Evolutionary conservation across 2,888 invertebrate genomes (phyloP).

Genomic region (Epinotia nisella): DNA sequence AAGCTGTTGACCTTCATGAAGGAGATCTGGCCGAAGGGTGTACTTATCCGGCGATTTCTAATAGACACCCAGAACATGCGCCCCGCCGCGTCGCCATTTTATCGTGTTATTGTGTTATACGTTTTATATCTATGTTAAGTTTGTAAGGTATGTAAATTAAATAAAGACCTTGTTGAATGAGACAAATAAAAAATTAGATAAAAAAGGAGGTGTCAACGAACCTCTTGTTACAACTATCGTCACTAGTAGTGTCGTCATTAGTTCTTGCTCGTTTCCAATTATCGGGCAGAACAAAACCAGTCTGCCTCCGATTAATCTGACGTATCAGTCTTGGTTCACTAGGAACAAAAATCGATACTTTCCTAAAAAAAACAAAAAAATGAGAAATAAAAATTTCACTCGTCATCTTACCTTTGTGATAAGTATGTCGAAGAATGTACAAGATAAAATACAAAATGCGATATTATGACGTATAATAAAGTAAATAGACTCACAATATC

Average conservation of each 20-base stretch:
- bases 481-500: no score
- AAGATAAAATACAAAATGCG: neutral
- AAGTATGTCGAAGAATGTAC: neutral
- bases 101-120: no score
- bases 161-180: no score
- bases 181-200: no score
- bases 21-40: no score
- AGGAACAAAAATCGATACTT: conserved; percentile 61
- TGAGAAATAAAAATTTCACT: conserved; percentile 36
- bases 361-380: conserved; percentile 59
- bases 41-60: no score
- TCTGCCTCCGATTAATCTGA: conserved; percentile 65
- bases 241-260: conserved; percentile 46
- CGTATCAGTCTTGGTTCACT: conserved; percentile 44
- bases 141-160: no score
- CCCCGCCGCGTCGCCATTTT: no score
- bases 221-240: neutral
- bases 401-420: neutral
- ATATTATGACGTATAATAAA: no score
- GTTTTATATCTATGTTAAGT: no score
- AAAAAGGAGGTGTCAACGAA: neutral
- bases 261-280: conserved; percentile 52
- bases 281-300: conserved; percentile 63
- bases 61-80: no score
- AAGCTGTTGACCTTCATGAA: no score